phyloP scores from a whole-genome alignment of 2,113 vertebrate genomes.

The Seriola dumerili region DNA sequence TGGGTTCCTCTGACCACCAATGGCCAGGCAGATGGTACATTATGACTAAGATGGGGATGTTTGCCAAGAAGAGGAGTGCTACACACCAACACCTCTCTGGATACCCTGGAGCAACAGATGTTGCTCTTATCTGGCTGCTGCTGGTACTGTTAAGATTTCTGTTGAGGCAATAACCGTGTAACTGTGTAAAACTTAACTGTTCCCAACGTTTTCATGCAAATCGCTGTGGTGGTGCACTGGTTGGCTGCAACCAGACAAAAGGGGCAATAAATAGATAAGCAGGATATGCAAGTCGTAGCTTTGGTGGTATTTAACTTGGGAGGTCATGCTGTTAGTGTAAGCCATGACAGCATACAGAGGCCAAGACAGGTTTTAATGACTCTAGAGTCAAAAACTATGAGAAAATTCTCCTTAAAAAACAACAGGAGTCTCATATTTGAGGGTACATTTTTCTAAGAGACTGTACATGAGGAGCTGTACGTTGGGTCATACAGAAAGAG shows the following conservation, averaged over 20 bases:
- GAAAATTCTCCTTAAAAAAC: background rate
- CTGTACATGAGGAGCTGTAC: constrained; percentile 62
- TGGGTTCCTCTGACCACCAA: constrained; percentile 32
- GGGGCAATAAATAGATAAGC: constrained; percentile 48
- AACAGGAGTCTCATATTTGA: background rate
- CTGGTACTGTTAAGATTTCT: constrained; percentile 52
- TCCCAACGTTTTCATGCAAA: constrained; percentile 70
- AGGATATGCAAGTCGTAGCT: constrained; percentile 29
- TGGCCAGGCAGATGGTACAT: constrained; percentile 66
- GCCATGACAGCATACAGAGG: background rate
- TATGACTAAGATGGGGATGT: constrained; percentile 47
- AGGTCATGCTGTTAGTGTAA: background rate
- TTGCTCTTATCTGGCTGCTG: constrained; percentile 66
- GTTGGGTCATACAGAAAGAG: constrained; percentile 61
- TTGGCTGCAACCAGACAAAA: constrained; percentile 57
- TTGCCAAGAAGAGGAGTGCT: constrained; percentile 54
- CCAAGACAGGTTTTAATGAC: background rate
- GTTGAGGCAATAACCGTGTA: constrained; percentile 65
- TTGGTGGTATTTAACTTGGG: constrained; percentile 23
- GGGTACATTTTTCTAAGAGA: constrained; percentile 6
- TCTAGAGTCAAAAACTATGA: background rate
- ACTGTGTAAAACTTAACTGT: constrained; percentile 58
- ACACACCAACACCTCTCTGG: constrained; percentile 54
- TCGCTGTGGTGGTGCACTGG: constrained; percentile 30
- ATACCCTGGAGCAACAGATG: constrained; percentile 70